Percentiles rank a stretch among this genome's conserved stretches.
Evolutionary conservation across 1,140 invertebrate species (phyloP).

Genomic region (Euwallacea fornicatus): DNA sequence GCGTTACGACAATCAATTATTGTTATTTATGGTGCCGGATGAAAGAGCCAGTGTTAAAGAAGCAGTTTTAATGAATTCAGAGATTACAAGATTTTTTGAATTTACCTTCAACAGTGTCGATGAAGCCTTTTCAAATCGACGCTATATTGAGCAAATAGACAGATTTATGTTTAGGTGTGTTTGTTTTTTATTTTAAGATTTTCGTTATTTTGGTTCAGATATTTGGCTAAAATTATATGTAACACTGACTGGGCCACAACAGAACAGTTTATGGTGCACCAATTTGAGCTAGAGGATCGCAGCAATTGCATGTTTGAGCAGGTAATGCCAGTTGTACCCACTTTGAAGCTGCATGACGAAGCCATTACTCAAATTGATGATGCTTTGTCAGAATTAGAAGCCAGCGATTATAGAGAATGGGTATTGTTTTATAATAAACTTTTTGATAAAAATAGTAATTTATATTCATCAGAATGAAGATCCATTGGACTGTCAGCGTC

Average conservation of each 20-base stretch:
- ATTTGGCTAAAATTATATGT: constrained; percentile 56
- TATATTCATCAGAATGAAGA: constrained; percentile 68
- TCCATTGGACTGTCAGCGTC: constrained; percentile 72
- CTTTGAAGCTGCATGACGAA: constrained; percentile 70
- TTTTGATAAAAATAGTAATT: constrained; percentile 5
- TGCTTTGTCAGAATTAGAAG: constrained; percentile 76
- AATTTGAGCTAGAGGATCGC: constrained; percentile 12
- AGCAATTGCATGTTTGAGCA: constrained; percentile 48
- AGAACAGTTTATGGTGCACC: constrained; percentile 40
- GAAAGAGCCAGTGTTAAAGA: constrained; percentile 57
- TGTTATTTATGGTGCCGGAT: constrained; percentile 59
- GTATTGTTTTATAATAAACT: constrained; percentile 52
- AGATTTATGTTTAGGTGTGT: constrained; percentile 56
- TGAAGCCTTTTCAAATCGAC: constrained; percentile 55
- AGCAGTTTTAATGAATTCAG: constrained; percentile 54
- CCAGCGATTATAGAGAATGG: constrained; percentile 81
- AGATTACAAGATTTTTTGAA: constrained; percentile 57
- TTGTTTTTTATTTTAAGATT: constrained; percentile 4
- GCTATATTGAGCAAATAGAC: constrained; percentile 56
- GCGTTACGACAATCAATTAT: constrained; percentile 55
- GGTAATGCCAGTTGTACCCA: constrained; percentile 57
- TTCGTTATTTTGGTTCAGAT: constrained; percentile 39
- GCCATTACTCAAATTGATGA: constrained; percentile 76
- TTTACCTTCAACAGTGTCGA: constrained; percentile 59
- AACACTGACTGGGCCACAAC: constrained; percentile 46